Evolutionary conservation across 2,888 invertebrate genomes (phyloP).

Genomic region (Coleophora flavipennella): DNA sequence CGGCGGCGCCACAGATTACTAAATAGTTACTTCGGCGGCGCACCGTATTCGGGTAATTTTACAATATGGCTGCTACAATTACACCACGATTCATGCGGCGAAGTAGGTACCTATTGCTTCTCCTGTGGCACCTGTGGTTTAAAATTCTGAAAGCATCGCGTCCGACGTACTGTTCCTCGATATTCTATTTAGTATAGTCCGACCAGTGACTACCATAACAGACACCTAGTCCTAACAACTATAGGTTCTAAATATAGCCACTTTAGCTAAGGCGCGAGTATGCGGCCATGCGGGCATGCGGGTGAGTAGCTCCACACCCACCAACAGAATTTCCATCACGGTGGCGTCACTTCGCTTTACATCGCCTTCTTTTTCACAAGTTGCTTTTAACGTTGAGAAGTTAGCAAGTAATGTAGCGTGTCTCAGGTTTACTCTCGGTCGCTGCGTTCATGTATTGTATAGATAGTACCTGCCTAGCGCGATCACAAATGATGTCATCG

Average conservation of each 20-base stretch:
- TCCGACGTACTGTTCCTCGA: constrained; percentile 8
- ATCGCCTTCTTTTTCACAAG: background rate
- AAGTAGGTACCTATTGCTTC: no score
- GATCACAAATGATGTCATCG: constrained; percentile 24
- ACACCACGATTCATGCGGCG: background rate
- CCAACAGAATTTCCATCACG: constrained; percentile 1
- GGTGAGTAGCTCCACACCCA: constrained; percentile 17
- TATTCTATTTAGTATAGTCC: constrained; percentile 14
- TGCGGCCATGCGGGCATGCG: no score
- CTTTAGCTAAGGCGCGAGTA: constrained; percentile 26
- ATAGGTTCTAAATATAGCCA: constrained; percentile 45
- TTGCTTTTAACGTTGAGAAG: background rate
- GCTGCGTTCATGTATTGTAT: background rate
- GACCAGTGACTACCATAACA: constrained; percentile 33
- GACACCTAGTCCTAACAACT: constrained; percentile 32
- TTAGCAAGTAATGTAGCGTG: constrained; percentile 1
- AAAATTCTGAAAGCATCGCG: constrained; percentile 15
- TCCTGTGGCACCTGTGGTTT: background rate
- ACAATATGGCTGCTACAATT: no score
- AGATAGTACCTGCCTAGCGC: background rate
- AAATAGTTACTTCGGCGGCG: no score
- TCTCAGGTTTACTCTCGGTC: background rate
- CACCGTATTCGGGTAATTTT: no score
- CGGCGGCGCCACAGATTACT: no score
- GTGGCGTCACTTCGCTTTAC: background rate